Evolutionary conservation across 2,888 invertebrate genomes (phyloP).

Genomic region (Schizaphis graminum): DNA sequence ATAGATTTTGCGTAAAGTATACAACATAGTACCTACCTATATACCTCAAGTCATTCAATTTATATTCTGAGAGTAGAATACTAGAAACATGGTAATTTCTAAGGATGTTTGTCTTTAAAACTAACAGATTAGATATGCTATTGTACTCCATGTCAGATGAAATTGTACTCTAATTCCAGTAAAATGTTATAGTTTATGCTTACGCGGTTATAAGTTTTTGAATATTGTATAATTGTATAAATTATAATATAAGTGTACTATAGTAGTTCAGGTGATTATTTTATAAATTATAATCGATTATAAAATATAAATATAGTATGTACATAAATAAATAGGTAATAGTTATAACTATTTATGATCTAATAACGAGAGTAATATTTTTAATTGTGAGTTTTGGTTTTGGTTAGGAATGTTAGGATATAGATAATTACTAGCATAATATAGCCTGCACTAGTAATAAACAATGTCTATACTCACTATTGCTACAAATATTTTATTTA

Average conservation of each 20-base stretch:
- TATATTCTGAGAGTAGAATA: background rate
- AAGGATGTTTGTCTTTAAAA: constrained; percentile 44
- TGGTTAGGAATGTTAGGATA: background rate
- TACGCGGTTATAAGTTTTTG: background rate
- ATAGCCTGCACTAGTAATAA: background rate
- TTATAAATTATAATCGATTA: background rate
- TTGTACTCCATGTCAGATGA: constrained; percentile 4
- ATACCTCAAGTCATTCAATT: background rate
- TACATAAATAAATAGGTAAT: background rate
- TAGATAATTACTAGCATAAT: background rate
- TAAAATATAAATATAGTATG: background rate
- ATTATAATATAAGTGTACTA: background rate
- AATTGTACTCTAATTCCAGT: background rate
- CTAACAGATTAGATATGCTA: constrained; percentile 19
- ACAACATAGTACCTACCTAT: background rate
- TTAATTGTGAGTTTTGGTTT: background rate
- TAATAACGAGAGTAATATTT: background rate
- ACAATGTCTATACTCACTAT: too few species aligned
- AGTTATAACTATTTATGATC: background rate
- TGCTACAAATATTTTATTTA: too few species aligned
- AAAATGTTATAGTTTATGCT: background rate
- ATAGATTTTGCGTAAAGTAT: background rate
- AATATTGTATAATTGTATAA: background rate
- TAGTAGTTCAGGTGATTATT: background rate
- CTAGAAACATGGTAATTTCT: background rate